A percentile compares a stretch with the other conserved stretches of the same genome.
These are phyloP conservation scores for Callaeas wilsoni DNA, from an alignment of 2,113 vertebrate genomes.

Conservation along the genomic window DNA sequence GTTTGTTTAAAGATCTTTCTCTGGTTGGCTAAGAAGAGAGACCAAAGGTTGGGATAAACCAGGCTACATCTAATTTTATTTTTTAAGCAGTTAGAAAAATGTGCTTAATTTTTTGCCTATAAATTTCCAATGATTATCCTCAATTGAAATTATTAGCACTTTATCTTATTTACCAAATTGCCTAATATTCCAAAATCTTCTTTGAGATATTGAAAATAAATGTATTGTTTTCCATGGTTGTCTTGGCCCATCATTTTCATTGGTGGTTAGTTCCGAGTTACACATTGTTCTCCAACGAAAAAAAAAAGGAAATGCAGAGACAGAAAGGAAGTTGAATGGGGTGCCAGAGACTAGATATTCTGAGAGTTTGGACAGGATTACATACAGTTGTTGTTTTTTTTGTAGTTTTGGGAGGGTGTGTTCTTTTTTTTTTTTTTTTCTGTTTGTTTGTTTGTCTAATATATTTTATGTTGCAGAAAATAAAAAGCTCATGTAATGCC, in stretches of 20 bases:
- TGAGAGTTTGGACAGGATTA: background rate
- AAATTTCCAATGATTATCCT: background rate
- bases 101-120: background rate
- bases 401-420: accelerated
- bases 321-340: background rate
- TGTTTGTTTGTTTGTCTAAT: background rate
- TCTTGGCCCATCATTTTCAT: background rate
- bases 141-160: background rate
- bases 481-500: background rate
- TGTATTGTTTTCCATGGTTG: background rate
- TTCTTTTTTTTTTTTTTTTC: accelerated
- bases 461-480: background rate
- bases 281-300: accelerated
- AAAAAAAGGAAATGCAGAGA: background rate
- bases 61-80: background rate
- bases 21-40: background rate
- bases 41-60: background rate
- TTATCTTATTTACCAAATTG: background rate
- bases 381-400: accelerated
- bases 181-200: background rate
- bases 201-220: background rate
- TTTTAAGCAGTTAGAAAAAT: background rate
- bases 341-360: background rate
- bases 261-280: background rate
- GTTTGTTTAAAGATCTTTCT: background rate